These are phyloP conservation scores for Tyria jacobaeae DNA, from an alignment of 2,888 invertebrate species.

Conservation along the genomic window DNA sequence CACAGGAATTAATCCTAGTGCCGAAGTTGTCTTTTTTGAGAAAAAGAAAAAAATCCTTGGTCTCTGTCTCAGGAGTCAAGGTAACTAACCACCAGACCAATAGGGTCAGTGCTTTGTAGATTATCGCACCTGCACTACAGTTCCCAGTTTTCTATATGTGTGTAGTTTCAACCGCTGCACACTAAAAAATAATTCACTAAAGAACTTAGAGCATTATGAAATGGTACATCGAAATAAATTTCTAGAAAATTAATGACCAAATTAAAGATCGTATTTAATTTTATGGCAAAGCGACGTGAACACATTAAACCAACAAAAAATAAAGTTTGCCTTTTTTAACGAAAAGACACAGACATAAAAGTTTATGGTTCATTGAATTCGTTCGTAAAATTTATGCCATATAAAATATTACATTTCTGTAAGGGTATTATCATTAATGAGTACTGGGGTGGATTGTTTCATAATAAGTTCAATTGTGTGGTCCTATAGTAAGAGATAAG, in stretches of 20 bases:
- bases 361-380: constrained; percentile 53
- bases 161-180: no score
- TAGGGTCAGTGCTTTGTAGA: no score
- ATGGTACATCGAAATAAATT: background rate
- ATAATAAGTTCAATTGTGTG: constrained; percentile 41
- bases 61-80: no score
- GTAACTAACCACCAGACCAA: no score
- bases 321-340: constrained; percentile 25
- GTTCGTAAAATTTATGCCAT: constrained; percentile 42
- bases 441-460: constrained; percentile 57
- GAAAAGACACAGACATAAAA: constrained; percentile 39
- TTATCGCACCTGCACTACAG: no score
- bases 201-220: background rate
- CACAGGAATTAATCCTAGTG: no score
- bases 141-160: no score
- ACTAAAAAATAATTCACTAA: no score
- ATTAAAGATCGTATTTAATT: background rate
- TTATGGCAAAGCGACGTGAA: background rate
- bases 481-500: constrained; percentile 35
- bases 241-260: background rate
- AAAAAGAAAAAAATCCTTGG: no score
- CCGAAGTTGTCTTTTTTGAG: no score
- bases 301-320: background rate
- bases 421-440: constrained; percentile 64
- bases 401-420: constrained; percentile 64